Evolutionary conservation across 1,140 invertebrate species (phyloP).

Genomic region (Drosophila nikananu): DNA sequence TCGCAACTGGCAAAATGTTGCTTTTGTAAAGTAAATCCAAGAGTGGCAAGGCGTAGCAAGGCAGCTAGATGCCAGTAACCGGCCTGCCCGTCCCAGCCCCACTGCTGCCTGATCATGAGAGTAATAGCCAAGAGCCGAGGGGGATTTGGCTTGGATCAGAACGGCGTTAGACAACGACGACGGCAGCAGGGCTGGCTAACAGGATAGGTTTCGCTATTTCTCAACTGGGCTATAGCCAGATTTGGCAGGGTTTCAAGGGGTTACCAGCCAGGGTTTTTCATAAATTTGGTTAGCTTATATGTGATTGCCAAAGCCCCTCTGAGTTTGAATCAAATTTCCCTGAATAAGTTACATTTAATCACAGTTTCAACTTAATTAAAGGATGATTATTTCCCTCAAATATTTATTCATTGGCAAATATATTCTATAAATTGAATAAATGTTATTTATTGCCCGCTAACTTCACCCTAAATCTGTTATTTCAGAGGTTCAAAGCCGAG

Average conservation of each 20-base stretch:
- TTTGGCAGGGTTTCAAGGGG: constrained; percentile 1
- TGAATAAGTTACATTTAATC: background rate
- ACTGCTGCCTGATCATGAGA: constrained; percentile 37
- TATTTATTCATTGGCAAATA: background rate
- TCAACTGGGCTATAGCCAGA: constrained; percentile 4
- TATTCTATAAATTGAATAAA: background rate
- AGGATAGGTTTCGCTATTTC: constrained; percentile 12
- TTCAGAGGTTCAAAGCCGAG: background rate
- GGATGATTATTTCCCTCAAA: background rate
- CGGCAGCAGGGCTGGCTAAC: constrained; percentile 15
- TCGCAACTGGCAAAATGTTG: constrained; percentile 78
- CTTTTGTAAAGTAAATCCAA: constrained; percentile 75
- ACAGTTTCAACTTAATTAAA: background rate
- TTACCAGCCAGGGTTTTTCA: background rate
- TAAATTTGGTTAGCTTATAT: constrained; percentile 3
- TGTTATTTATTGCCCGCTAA: background rate
- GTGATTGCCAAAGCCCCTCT: too few relatives aligned
- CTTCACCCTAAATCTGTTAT: background rate
- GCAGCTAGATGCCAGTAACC: background rate
- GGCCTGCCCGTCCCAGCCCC: background rate
- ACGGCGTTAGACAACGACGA: constrained; percentile 26
- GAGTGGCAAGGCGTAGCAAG: constrained; percentile 33
- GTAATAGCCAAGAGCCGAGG: constrained; percentile 38
- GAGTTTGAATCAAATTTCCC: background rate
- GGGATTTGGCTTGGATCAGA: constrained; percentile 44